Conservation (phyloP, 1,140 invertebrate species). For the Capitella teleta region DNA sequence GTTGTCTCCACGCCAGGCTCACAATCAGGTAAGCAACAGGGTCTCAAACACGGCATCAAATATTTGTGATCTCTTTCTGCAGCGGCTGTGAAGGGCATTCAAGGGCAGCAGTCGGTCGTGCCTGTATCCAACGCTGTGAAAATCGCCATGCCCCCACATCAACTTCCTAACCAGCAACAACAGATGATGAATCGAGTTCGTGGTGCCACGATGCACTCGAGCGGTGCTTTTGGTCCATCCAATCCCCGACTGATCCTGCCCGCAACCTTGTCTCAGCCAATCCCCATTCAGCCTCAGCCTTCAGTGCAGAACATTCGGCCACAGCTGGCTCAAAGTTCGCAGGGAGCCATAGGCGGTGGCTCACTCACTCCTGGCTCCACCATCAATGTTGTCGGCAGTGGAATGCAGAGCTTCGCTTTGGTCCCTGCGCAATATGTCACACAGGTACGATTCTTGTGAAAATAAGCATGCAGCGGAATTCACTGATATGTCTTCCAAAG, state of each 20-base stretch:
- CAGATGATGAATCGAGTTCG: too few relatives aligned
- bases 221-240: slow-evolving; percentile 6
- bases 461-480: too few relatives aligned
- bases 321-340: slow-evolving; percentile 19
- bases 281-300: slow-evolving; percentile 17
- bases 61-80: slow-evolving; percentile 12
- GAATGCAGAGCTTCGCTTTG: slow-evolving; percentile 46
- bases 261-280: slow-evolving; percentile 21
- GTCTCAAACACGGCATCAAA: slow-evolving; percentile 6
- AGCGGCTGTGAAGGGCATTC: too few relatives aligned
- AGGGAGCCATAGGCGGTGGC: slow-evolving; percentile 29
- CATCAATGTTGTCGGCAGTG: slow-evolving; percentile 40
- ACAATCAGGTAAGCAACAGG: slow-evolving; percentile 7
- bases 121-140: too few relatives aligned
- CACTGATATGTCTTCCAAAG: too few relatives aligned
- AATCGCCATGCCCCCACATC: too few relatives aligned
- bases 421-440: slow-evolving; percentile 53
- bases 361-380: slow-evolving; percentile 42
- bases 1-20: slow-evolving; percentile 20
- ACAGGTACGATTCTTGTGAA: too few relatives aligned
- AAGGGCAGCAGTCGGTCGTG: too few relatives aligned
- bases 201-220: neutral
- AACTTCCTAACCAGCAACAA: too few relatives aligned
- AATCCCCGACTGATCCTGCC: slow-evolving; percentile 33
- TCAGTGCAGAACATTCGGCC: slow-evolving; percentile 12